Conservation (phyloP, 2,888 invertebrate species). For the Drosophila koepferae region DNA sequence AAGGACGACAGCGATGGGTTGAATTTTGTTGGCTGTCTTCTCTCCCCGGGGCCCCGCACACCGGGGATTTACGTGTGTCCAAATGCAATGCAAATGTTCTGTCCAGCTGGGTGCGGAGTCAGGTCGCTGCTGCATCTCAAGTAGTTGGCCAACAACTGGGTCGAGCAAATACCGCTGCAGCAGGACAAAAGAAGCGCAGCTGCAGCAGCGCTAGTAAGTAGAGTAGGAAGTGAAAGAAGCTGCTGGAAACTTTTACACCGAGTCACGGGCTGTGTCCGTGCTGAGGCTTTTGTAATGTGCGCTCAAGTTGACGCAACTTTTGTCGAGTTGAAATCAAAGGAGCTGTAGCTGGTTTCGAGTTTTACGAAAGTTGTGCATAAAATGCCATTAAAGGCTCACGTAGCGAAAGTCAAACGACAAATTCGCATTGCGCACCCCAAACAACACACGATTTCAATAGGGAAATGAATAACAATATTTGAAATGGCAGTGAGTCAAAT, state of each 20-base stretch:
- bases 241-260: constrained; percentile 38
- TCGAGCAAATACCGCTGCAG: constrained; percentile 29
- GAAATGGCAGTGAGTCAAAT: constrained; percentile 32
- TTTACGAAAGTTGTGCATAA: constrained; percentile 58
- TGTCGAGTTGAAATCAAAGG: constrained; percentile 72
- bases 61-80: constrained; percentile 65
- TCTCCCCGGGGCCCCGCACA: constrained; percentile 12
- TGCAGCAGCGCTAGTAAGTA: constrained; percentile 8
- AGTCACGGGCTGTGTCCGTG: constrained; percentile 33
- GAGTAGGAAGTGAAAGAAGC: constrained; percentile 24
- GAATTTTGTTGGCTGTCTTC: constrained; percentile 25
- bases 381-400: constrained; percentile 77
- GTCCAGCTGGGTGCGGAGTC: constrained; percentile 31
- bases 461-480: constrained; percentile 14
- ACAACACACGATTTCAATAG: constrained; percentile 42
- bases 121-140: constrained; percentile 68
- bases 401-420: constrained; percentile 75
- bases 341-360: constrained; percentile 56
- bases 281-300: constrained; percentile 63
- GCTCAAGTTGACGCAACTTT: constrained; percentile 66
- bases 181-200: constrained; percentile 24
- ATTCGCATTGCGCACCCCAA: constrained; percentile 59
- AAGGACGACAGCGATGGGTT: constrained; percentile 20
- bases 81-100: constrained; percentile 74
- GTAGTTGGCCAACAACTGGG: constrained; percentile 60